These are phyloP conservation scores for Oligia strigilis DNA, from an alignment of 2,888 invertebrate species.

Conservation along the genomic window DNA sequence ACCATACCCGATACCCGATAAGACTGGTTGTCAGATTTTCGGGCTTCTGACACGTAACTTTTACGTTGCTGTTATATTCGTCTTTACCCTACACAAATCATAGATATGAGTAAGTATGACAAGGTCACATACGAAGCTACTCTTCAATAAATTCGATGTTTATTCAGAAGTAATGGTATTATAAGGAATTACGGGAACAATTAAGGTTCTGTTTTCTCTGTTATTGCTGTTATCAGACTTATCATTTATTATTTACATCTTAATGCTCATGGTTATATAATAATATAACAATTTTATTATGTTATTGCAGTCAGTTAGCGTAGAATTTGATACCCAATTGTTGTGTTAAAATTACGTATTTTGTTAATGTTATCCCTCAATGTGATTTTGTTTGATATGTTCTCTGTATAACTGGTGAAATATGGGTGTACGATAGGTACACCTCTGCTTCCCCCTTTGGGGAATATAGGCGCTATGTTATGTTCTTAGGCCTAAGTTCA, in stretches of 20 bases:
- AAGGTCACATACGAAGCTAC: neutral
- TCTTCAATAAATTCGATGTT: constrained; percentile 5
- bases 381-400: too few species aligned
- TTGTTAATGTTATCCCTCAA: neutral
- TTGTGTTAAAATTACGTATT: neutral
- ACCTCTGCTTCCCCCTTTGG: too few species aligned
- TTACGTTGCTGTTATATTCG: neutral
- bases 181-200: neutral
- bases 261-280: neutral
- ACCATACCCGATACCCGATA: too few species aligned
- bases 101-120: neutral
- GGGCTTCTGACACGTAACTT: neutral
- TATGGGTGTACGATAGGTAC: too few species aligned
- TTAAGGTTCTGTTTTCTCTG: constrained; percentile 6
- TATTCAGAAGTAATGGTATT: neutral
- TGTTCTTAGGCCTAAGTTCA: neutral
- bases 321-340: neutral
- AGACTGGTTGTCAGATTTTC: too few species aligned
- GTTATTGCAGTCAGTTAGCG: neutral
- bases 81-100: neutral
- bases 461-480: too few species aligned
- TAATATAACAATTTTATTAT: neutral
- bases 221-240: constrained; percentile 5
- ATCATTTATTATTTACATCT: neutral
- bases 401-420: too few species aligned